Evolutionary conservation across 2,113 vertebrate genomes (phyloP).

Genomic region (Pycnonotus jocosus): DNA sequence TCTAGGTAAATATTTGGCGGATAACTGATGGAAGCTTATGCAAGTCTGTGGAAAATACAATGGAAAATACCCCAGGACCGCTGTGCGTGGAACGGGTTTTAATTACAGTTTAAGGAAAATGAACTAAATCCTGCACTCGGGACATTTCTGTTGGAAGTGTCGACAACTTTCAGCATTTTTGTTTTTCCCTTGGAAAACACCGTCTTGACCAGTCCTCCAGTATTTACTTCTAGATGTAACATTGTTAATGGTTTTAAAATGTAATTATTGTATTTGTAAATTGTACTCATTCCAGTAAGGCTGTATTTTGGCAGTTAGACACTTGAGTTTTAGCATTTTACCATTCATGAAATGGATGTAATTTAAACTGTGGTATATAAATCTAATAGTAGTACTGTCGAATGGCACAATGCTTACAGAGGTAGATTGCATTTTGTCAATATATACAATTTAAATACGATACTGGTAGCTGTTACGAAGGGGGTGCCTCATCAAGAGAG

Average conservation of each 20-base stretch:
- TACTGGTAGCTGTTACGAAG: conserved; percentile 64
- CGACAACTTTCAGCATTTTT: conserved; percentile 60
- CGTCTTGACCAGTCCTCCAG: conserved; percentile 83
- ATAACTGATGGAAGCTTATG: conserved; percentile 82
- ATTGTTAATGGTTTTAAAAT: conserved; percentile 92
- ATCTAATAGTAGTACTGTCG: conserved; percentile 76
- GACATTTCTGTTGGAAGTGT: conserved; percentile 67
- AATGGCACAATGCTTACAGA: conserved; percentile 77
- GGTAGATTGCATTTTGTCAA: conserved; percentile 78
- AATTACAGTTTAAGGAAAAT: conserved; percentile 61
- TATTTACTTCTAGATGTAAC: conserved; percentile 93
- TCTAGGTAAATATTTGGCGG: conserved; percentile 96
- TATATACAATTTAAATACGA: conserved; percentile 72
- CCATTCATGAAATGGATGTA: conserved; percentile 79
- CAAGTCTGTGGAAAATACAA: conserved; percentile 53
- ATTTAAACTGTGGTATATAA: conserved; percentile 81
- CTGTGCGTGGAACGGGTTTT: conserved; percentile 66
- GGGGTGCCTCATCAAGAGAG: conserved; percentile 71
- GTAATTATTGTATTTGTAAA: conserved; percentile 97
- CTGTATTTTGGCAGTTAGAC: conserved; percentile 78
- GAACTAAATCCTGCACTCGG: conserved; percentile 68
- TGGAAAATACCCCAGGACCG: conserved; percentile 55
- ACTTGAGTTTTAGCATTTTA: conserved; percentile 79
- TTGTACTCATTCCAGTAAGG: conserved; percentile 86
- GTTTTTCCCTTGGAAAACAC: conserved; percentile 58